Conservation (phyloP, 2,797 vertebrate species). For the Notamacropus eugenii region DNA sequence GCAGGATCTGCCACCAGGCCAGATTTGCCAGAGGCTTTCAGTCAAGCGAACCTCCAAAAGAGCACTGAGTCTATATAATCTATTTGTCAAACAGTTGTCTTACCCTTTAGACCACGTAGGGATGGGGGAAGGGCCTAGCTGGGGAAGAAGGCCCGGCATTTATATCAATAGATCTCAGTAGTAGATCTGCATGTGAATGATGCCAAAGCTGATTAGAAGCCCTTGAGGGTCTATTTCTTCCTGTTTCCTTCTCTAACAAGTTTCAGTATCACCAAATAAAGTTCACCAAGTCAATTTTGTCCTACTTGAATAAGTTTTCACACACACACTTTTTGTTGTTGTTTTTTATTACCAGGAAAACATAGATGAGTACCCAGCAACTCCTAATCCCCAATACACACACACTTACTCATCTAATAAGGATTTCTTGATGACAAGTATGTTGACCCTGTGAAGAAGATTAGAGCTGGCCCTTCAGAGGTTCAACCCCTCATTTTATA, state of each 20-base stretch:
- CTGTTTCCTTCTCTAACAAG: constrained; percentile 57
- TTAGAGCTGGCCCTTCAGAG: neutral
- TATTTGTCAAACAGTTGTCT: neutral
- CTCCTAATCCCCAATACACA: no score
- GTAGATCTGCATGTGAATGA: constrained; percentile 31
- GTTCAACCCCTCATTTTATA: neutral
- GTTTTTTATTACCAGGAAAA: no score
- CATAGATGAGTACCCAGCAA: no score
- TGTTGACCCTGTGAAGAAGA: neutral
- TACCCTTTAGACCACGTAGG: neutral
- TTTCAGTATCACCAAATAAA: neutral
- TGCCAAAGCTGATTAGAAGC: constrained; percentile 62
- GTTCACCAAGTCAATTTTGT: neutral
- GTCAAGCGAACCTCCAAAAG: neutral
- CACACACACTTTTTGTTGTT: no score
- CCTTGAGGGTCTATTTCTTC: constrained; percentile 69
- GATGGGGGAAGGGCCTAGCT: neutral
- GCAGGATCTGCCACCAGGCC: neutral
- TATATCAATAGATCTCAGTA: constrained; percentile 38
- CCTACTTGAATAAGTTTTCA: neutral
- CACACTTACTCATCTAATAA: neutral
- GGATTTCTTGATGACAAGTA: neutral
- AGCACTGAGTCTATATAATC: neutral
- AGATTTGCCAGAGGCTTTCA: neutral
- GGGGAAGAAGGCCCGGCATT: neutral